These are phyloP conservation scores for Drosophila rubida DNA, from an alignment of 2,888 invertebrate species.

Conservation along the genomic window DNA sequence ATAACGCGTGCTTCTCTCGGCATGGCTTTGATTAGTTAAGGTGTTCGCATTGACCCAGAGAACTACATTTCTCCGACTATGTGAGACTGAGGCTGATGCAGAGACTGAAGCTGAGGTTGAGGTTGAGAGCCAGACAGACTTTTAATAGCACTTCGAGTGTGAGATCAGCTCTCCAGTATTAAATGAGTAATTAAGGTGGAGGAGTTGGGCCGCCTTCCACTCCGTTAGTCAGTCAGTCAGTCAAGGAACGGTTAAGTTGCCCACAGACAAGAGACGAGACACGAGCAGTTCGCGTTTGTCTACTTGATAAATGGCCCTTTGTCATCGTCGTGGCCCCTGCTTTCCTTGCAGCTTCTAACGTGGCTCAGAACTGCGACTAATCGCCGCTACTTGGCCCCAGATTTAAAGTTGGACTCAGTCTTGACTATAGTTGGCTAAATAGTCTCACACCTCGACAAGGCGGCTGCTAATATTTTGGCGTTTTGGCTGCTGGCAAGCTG, in stretches of 20 bases:
- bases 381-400: slow-evolving; percentile 62
- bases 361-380: slow-evolving; percentile 53
- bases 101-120: neutral
- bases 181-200: slow-evolving; percentile 69
- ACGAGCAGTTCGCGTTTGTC: slow-evolving; percentile 63
- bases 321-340: slow-evolving; percentile 47
- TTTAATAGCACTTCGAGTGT: slow-evolving; percentile 46
- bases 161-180: slow-evolving; percentile 48
- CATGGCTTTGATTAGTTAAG: slow-evolving; percentile 68
- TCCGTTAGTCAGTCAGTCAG: slow-evolving; percentile 48
- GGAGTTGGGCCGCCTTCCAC: slow-evolving; percentile 29
- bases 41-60: slow-evolving; percentile 77
- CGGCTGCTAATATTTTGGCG: slow-evolving; percentile 71
- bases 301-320: slow-evolving; percentile 71
- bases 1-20: slow-evolving; percentile 33
- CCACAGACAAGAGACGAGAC: slow-evolving; percentile 67
- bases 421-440: slow-evolving; percentile 61
- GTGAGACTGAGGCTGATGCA: slow-evolving; percentile 1
- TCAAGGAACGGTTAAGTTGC: slow-evolving; percentile 64
- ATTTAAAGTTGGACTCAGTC: slow-evolving; percentile 24
- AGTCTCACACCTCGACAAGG: slow-evolving; percentile 74
- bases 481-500: slow-evolving; percentile 57
- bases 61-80: slow-evolving; percentile 64
- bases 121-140: slow-evolving; percentile 21
- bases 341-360: slow-evolving; percentile 19